Evolutionary conservation across 2,797 vertebrate species (phyloP), one percentile per base, ranked within the genome.

Genomic region (Myotis myotis): DNA sequence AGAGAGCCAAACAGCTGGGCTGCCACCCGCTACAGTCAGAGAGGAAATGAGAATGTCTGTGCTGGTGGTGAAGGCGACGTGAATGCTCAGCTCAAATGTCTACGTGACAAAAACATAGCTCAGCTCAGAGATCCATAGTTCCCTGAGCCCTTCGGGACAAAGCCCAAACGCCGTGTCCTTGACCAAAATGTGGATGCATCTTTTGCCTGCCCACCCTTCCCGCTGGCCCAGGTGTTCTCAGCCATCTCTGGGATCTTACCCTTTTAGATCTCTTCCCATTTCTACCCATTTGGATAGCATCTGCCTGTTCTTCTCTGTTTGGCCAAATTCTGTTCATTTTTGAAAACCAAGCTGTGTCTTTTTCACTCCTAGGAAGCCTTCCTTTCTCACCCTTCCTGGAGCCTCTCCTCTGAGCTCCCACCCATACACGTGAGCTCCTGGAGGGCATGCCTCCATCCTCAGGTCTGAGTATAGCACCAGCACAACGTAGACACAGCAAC

Each of bases 171-270:
- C 19, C 3, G 3, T 5, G 3, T 33, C 16, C 17, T 8, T 41
- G 25, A 16, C 2, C 36, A 79, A 81, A 89, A 86, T 8, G 0
- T 2, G 66, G 5, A 13, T 47, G 88, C 19, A 10, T 64, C 22
- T 28, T n/a, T 66, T 30, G 6, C 8, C 8, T 23, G 8, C 47
- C 5, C 2, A 9, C 3, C 3, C 38, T 55, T 10, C 3, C 2
- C 1, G 70, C 30, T 36, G 41, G 1, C 15, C 8, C 8, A 19
- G 10, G 6, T 1, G 53, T 41, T 25, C 0, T 28, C n/a, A 72
- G 8, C 38, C 19, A 11, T 5, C n/a, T 12, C 7, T 25, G 49
- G 33, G 47, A 10, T n/a, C n/a, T 74, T 16, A 57, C 0, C 33
- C 12, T 11, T 22, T 13, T 41, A 19, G 5, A 55, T 76, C 16